A percentile compares a stretch with the other conserved stretches of the same genome.
These are phyloP conservation scores for Amblyteles armatorius DNA, from an alignment of 2,888 invertebrate species.

Conservation along the genomic window DNA sequence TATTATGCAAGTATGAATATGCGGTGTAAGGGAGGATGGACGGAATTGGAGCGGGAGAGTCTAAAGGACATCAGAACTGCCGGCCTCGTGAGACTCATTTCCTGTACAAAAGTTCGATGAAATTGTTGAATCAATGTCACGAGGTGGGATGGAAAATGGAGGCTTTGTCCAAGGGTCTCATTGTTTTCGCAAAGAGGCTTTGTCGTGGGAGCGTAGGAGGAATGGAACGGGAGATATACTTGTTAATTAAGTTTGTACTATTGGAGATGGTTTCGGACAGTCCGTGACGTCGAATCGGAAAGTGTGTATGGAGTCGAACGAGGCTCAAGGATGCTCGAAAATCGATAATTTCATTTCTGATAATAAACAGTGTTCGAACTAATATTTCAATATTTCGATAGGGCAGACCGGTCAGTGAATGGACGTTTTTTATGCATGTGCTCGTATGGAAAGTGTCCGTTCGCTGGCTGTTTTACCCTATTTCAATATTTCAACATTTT, in stretches of 20 bases:
- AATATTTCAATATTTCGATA: neutral
- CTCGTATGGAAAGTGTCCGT: too few species aligned
- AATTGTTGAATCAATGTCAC: constrained; percentile 33
- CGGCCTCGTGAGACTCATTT: constrained; percentile 19
- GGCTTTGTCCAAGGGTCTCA: constrained; percentile 14
- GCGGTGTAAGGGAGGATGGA: neutral
- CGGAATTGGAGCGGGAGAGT: neutral
- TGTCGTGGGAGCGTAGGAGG: neutral
- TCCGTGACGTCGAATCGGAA: neutral
- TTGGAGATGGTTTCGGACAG: neutral
- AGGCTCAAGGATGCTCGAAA: neutral
- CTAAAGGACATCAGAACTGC: neutral
- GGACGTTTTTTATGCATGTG: too few species aligned
- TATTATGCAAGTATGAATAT: neutral
- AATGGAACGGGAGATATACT: constrained; percentile 1
- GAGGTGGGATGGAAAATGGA: constrained; percentile 23
- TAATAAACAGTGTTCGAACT: too few species aligned
- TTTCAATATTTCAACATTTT: neutral
- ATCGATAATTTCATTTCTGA: neutral
- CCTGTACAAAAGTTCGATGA: constrained; percentile 42
- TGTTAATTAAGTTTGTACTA: constrained; percentile 1
- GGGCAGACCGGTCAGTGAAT: too few species aligned
- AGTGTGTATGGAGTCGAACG: neutral
- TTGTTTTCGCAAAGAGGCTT: constrained; percentile 7
- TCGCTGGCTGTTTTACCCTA: too few species aligned